These are phyloP conservation scores for Diloba caeruleocephala DNA, from an alignment of 2,888 invertebrate genomes.

Conservation along the genomic window DNA sequence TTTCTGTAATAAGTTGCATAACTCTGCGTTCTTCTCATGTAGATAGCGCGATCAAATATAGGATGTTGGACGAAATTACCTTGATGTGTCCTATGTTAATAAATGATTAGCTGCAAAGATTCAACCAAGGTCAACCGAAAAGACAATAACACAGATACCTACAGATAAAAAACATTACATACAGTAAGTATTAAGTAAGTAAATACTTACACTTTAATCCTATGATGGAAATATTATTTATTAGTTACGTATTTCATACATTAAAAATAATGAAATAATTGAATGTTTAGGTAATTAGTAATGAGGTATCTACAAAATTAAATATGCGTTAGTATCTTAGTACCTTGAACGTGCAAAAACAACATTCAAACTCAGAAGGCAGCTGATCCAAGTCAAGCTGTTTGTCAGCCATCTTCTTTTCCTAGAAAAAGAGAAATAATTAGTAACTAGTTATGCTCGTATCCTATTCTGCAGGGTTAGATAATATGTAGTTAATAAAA, in stretches of 20 bases:
- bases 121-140: constrained; percentile 39
- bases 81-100: constrained; percentile 44
- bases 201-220: constrained; percentile 65
- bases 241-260: constrained; percentile 46
- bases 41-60: neutral
- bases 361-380: constrained; percentile 98
- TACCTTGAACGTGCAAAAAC: constrained; percentile 99
- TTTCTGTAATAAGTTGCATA: neutral
- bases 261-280: constrained; percentile 41
- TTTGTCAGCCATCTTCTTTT: constrained; percentile 92
- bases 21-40: neutral
- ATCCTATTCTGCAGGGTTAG: constrained; percentile 31
- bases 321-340: constrained; percentile 77
- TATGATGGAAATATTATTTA: constrained; percentile 62
- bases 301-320: constrained; percentile 40
- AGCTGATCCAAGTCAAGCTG: constrained; percentile 95
- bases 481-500: constrained; percentile 26
- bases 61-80: constrained; percentile 36
- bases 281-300: constrained; percentile 48
- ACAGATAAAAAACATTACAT: constrained; percentile 36
- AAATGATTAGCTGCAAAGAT: constrained; percentile 44
- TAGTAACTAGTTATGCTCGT: constrained; percentile 63
- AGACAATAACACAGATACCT: constrained; percentile 41
- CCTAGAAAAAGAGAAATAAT: constrained; percentile 88
- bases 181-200: constrained; percentile 43